Evolutionary conservation across 2,888 invertebrate genomes (phyloP), one percentile per base, ranked within the genome.

Genomic region (Cataglyphis albicans): DNA sequence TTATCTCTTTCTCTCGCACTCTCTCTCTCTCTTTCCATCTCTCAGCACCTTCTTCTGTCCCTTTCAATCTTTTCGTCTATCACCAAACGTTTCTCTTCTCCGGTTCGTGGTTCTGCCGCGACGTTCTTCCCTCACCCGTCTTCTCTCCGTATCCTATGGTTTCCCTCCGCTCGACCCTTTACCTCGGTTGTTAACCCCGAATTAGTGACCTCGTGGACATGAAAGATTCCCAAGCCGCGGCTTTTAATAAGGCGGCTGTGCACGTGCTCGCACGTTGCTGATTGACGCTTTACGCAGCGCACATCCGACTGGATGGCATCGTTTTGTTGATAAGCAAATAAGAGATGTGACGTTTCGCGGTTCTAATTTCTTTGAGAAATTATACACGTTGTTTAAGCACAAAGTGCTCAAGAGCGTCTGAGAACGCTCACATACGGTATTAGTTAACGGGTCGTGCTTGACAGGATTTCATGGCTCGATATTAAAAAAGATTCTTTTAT

Each of bases 121-220:
- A 32, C 32, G 38, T 38, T 55, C 67, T 84, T 83, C 83, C 67
- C 64, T 84, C 84, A 29, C n/a, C 38, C 63, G 68, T 76, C 75
- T 25, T 75, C 64, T 73, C 63, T 25, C 41, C 72, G 61, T 74
- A 64, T 59, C 83, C 59, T 44, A 75, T 61, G 73, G 44, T 82
- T 81, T 85, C 81, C 68, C 82, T 35, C 41, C 15, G 9, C 18
- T 57, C 61, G 76, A 80, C 85, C 84, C 86, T 83, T 88, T 87
- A 86, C 85, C 83, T 82, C 85, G 89, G 87, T 86, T 89, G 88
- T 91, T 91, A 90, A 92, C 90, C 91, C 83, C 86, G 84, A 90
- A 91, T 91, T 89, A 89, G 87, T 75, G 73, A 65, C 18, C 65
- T 65, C 67, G 67, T 48, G 59, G 82, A 84, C 82, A 44, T 52